Evolutionary conservation across 2,888 invertebrate genomes (phyloP).

Genomic region (Rhodophaea formosa): DNA sequence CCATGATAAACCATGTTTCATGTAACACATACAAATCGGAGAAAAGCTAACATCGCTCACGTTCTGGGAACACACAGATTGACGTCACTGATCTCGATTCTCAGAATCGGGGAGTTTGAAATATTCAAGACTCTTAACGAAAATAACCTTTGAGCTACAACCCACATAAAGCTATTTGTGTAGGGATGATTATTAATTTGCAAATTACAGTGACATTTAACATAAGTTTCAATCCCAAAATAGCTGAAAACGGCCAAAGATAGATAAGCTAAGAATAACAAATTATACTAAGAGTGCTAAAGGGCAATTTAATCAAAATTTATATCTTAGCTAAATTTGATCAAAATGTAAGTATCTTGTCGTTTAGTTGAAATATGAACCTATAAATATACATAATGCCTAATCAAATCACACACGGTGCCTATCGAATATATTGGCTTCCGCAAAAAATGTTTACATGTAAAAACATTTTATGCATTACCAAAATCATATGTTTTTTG

Average conservation of each 20-base stretch:
- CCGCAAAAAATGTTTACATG: too few relatives aligned
- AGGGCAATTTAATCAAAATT: too few relatives aligned
- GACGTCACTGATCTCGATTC: constrained; percentile 64
- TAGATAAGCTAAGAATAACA: too few relatives aligned
- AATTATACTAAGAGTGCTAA: too few relatives aligned
- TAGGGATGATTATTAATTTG: constrained; percentile 13
- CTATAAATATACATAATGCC: too few relatives aligned
- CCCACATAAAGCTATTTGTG: constrained; percentile 17
- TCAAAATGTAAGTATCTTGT: too few relatives aligned
- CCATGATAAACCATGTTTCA: background rate
- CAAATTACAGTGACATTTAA: background rate
- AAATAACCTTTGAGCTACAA: constrained; percentile 42
- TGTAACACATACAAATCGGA: background rate
- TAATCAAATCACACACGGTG: too few relatives aligned
- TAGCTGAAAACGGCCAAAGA: background rate
- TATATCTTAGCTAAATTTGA: too few relatives aligned
- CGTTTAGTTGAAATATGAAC: too few relatives aligned
- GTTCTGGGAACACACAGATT: constrained; percentile 52
- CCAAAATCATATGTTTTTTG: too few relatives aligned
- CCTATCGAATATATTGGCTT: too few relatives aligned
- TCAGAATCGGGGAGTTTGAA: constrained; percentile 51
- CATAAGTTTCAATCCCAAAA: background rate
- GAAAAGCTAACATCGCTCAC: constrained; percentile 18
- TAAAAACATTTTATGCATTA: too few relatives aligned
- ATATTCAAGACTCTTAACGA: constrained; percentile 44